Base-by-base conservation (phyloP, 1,140 invertebrate genomes). In the Drosophila pandora region DNA sequence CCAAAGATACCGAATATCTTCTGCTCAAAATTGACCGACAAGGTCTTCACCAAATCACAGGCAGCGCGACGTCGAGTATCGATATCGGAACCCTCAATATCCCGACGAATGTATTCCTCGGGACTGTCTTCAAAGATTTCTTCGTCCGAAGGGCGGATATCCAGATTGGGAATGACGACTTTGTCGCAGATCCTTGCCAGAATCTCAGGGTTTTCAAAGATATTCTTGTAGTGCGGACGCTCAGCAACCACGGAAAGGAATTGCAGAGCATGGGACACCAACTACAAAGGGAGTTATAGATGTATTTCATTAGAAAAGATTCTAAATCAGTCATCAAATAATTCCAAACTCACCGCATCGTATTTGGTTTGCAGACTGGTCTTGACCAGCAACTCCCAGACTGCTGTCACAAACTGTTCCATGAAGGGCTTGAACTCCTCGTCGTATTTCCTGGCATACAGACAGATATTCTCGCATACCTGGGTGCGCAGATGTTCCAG, bases 21-120 rank as follows among this genome's bases (percentile, higher is more conserved):
- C 13, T 94, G 94, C 93, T 99, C 98, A 93, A 98, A 99, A 85
- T 96, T 96, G 76, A 95, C 94, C 1, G 96, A 96, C 1, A 99
- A 92, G 0, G 97, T 96, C 90, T 97, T 96, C 1, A 99, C 98
- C 58, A 99, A 93, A 94, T 99, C 98, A 93, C 98, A 99, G 50
- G 98, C 98, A 23, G 98, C 96, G 79, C 98, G 93, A 49, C 98
- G 94, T 61, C 98, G 93, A 0, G 99, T 99, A 90, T 99, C 98
- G 32, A 99, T 95, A 93, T 99, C 98, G n/a, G 98, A 98, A 4
- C 98, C 98, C 93, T 99, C 98, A 70, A 99, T 98, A 93, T 99
- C 99, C 49, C 97, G 93, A 39, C 98, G 93, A 63, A 99, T 99
- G 89, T 99, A 99, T 93, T 99, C 98, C 92, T 99, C 98, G 0